Percentiles rank a stretch among this genome's conserved stretches.
Conservation (phyloP, 2,797 vertebrate genomes). For the Alfaro cultratus region DNA sequence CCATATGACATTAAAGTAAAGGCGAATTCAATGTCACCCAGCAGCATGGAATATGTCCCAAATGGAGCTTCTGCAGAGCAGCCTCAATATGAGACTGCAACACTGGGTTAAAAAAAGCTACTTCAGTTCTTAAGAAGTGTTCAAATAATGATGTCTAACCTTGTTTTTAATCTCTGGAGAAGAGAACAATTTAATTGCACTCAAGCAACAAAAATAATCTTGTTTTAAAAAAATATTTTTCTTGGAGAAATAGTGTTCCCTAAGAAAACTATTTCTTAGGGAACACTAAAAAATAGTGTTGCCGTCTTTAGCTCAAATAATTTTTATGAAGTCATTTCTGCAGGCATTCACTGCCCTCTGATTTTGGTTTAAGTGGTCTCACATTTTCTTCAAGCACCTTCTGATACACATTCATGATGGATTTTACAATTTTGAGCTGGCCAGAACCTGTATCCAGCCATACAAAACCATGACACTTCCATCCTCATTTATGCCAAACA, state of each 20-base stretch:
- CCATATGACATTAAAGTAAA: not conserved
- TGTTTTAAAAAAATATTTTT: not conserved
- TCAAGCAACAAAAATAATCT: not conserved
- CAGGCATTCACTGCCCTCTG: not conserved
- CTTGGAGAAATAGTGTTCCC: too few relatives aligned
- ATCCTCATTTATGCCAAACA: not conserved
- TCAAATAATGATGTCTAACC: not conserved
- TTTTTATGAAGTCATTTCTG: not conserved
- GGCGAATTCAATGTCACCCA: not conserved
- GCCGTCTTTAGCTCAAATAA: not conserved
- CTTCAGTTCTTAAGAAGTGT: not conserved
- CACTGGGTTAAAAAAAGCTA: not conserved
- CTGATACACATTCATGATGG: not conserved
- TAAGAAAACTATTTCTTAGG: not conserved
- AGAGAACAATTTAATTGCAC: not conserved
- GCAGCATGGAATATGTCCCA: not conserved
- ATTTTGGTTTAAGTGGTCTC: not conserved
- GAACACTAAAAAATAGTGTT: not conserved
- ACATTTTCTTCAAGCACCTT: not conserved
- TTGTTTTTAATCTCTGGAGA: not conserved
- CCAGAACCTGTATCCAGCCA: not conserved
- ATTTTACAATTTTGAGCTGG: not conserved
- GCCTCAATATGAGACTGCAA: not conserved
- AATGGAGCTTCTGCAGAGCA: not conserved
- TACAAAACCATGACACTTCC: not conserved